phyloP scores from a whole-genome alignment of 2,888 invertebrate species.

The Clunio marinus region DNA sequence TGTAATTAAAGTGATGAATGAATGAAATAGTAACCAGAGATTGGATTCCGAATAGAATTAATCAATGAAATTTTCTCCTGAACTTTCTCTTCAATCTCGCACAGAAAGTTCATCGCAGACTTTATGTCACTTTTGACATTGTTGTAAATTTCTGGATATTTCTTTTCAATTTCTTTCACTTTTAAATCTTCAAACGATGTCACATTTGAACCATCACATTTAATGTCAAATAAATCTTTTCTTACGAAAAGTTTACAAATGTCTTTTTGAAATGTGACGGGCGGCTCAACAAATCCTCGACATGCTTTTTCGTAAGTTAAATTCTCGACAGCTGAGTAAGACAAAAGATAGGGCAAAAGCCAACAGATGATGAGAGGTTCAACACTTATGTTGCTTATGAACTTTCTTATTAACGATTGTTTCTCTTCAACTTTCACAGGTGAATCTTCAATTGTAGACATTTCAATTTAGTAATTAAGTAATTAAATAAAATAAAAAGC shows the following conservation, averaged over 20 bases:
- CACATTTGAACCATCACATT: not conserved
- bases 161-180: slow-evolving; percentile 4
- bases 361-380: slow-evolving; percentile 49
- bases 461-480: too few species aligned
- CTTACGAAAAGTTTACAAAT: slow-evolving; percentile 25
- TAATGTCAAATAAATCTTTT: slow-evolving; percentile 19
- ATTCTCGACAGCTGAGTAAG: slow-evolving; percentile 47
- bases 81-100: slow-evolving; percentile 49
- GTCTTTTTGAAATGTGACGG: not conserved
- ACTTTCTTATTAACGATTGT: not conserved
- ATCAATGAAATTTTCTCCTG: slow-evolving; percentile 48
- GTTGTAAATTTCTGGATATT: not conserved
- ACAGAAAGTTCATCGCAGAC: slow-evolving; percentile 41
- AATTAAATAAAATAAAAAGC: too few species aligned
- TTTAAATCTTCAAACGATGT: not conserved
- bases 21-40: slow-evolving; percentile 40
- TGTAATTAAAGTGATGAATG: not conserved
- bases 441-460: too few species aligned
- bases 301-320: slow-evolving; percentile 48
- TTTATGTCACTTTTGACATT: not conserved
- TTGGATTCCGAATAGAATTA: slow-evolving; percentile 50
- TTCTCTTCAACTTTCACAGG: not conserved
- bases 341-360: slow-evolving; percentile 41
- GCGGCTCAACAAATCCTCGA: slow-evolving; percentile 12
- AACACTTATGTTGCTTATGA: slow-evolving; percentile 41